Base-by-base conservation (phyloP, 2,888 invertebrate species). In the Caenorhabditis angaria region DNA sequence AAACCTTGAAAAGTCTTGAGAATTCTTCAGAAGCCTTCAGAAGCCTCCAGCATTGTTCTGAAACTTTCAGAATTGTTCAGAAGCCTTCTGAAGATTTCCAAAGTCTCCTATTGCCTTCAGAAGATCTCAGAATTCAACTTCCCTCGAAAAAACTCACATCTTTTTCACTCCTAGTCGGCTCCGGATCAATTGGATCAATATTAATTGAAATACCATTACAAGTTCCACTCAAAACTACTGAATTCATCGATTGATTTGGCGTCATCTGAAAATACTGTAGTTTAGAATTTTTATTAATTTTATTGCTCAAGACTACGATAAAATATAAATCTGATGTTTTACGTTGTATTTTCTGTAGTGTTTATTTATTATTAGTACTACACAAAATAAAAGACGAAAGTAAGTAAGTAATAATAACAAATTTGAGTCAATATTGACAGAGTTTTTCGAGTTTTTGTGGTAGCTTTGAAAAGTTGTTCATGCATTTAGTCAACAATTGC, bases 181-280 rank as follows among this genome's bases (percentile, higher is more conserved):
- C 78, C 3, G 78, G 76, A 56, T 78, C 78, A 24, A 70, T 59
- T 3, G 78, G 78, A 51, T 78, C 78, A 50, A 78, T 76, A 20
- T 58, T 76, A n/a, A 78, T 78, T 6, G 62, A 57, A 20, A 76
- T 55, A 10, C 73, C 73, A 61, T 78, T 76, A 20, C 57, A 70
- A 24, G 55, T 62, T 25, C 58, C 10, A 47, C 12, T 24, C 14
- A 54, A 28, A 5, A 20, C 41, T n/a, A 54, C 27, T 10, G 60
- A 60, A 14, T n/a, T 12, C 29, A 60, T 51, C 18, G 60, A 60
- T 1, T 25, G 60, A 27, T 60, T 60, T 50, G 60, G 51, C 2
- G 60, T 60, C 62, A 62, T 51, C 62, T 62, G 29, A 51, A 61
- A 62, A 5, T n/a, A n/a, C n/a, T n/a, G n/a, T n/a, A n/a, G n/a